Evolutionary conservation across 2,797 vertebrate genomes (phyloP).

Genomic region (Enteromius anoplus): DNA sequence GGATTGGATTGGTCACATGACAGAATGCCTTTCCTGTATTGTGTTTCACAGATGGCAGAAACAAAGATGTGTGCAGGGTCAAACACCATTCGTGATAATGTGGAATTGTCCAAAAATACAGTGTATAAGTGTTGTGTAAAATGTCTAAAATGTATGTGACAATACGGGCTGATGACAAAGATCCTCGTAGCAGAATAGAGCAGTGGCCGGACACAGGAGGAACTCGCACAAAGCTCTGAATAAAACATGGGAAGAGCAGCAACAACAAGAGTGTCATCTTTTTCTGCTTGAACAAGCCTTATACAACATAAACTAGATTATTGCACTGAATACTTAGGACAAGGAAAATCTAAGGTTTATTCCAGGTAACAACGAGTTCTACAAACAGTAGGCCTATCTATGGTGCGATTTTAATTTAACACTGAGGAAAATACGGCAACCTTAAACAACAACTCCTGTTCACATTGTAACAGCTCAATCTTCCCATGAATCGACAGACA

Average conservation of each 20-base stretch:
- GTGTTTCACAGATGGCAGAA: constrained; percentile 6
- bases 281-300: constrained; percentile 1
- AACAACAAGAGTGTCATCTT: constrained; percentile 6
- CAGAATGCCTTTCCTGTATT: constrained; percentile 8
- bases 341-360: neutral
- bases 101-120: neutral
- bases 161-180: too few species aligned
- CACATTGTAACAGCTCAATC: neutral
- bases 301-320: neutral
- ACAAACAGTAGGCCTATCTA: neutral
- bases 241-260: constrained; percentile 16
- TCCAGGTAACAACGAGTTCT: neutral
- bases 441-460: neutral
- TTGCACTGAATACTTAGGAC: neutral
- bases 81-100: neutral
- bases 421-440: neutral
- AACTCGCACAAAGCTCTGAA: neutral
- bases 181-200: neutral
- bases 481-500: neutral
- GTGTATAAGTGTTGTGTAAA: neutral
- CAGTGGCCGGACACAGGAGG: neutral
- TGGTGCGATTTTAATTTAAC: neutral
- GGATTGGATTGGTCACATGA: constrained; percentile 15
- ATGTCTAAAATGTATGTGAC: neutral
- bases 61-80: neutral